Evolutionary conservation across 1,140 invertebrate species (phyloP).

Genomic region (Megalonaias nervosa): DNA sequence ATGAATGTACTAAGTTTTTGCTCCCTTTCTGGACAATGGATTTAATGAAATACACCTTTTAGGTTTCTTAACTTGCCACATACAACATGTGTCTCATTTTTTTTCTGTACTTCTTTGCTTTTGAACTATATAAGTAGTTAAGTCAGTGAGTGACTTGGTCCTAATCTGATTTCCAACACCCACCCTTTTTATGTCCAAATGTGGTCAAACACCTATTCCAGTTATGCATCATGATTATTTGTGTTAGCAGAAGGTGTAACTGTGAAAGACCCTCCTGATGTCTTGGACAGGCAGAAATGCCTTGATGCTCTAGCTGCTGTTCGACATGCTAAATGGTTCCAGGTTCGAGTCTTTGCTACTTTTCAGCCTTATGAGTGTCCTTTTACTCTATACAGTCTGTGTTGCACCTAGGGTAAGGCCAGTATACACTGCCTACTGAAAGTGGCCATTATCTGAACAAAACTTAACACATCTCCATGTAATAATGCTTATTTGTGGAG

Average conservation of each 20-base stretch:
- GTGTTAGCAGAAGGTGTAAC: slow-evolving; percentile 38
- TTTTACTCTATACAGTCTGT: too few relatives aligned
- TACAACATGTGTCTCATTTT: too few relatives aligned
- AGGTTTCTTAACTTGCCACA: too few relatives aligned
- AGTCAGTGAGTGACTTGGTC: slow-evolving; percentile 34
- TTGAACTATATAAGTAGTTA: neutral
- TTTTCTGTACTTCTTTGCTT: slow-evolving; percentile 29
- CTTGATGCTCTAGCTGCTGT: slow-evolving; percentile 98
- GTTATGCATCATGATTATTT: too few relatives aligned
- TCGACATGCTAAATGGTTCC: slow-evolving; percentile 99
- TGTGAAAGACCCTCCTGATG: slow-evolving; percentile 82
- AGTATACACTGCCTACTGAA: too few relatives aligned
- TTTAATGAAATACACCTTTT: too few relatives aligned
- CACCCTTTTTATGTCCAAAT: slow-evolving; percentile 23
- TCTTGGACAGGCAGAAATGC: slow-evolving; percentile 96
- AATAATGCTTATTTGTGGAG: too few relatives aligned
- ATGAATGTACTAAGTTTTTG: too few relatives aligned
- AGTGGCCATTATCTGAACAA: too few relatives aligned
- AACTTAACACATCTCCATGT: too few relatives aligned
- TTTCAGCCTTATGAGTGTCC: slow-evolving; percentile 67
- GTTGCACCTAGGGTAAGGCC: too few relatives aligned
- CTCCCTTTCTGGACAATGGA: too few relatives aligned
- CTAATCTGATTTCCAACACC: slow-evolving; percentile 18
- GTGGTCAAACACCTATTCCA: slow-evolving; percentile 5
- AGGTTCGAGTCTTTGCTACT: slow-evolving; percentile 78